phyloP scores from a whole-genome alignment of 2,113 vertebrate species.

The Tonatia bakeri region DNA sequence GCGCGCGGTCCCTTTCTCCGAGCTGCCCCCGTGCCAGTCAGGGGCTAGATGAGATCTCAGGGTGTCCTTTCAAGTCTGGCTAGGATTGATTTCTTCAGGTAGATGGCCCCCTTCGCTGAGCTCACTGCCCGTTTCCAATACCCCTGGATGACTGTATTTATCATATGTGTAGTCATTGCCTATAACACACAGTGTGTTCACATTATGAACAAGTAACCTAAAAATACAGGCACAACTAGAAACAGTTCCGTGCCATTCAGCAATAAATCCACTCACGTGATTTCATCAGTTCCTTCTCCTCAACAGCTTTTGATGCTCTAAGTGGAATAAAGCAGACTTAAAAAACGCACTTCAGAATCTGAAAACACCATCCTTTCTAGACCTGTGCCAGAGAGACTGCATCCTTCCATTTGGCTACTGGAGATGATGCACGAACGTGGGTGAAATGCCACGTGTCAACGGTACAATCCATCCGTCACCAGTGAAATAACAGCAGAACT shows the following conservation, averaged over 20 bases:
- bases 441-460: neutral
- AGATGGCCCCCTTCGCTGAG: neutral
- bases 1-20: neutral
- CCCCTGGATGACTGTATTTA: neutral
- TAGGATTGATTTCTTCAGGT: neutral
- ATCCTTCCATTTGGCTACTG: neutral
- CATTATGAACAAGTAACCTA: neutral
- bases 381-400: neutral
- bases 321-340: neutral
- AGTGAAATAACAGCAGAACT: neutral
- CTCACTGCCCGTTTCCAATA: neutral
- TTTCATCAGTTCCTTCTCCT: neutral
- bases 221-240: neutral
- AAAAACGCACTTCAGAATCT: neutral
- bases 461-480: neutral
- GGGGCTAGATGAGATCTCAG: neutral
- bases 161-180: neutral
- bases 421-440: neutral
- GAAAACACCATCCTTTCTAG: neutral
- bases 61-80: neutral
- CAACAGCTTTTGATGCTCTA: neutral
- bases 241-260: neutral
- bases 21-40: neutral
- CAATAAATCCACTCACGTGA: neutral
- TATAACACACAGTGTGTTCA: neutral